Base-by-base conservation (phyloP, 2,888 invertebrate species). In the Agrotis segetum region DNA sequence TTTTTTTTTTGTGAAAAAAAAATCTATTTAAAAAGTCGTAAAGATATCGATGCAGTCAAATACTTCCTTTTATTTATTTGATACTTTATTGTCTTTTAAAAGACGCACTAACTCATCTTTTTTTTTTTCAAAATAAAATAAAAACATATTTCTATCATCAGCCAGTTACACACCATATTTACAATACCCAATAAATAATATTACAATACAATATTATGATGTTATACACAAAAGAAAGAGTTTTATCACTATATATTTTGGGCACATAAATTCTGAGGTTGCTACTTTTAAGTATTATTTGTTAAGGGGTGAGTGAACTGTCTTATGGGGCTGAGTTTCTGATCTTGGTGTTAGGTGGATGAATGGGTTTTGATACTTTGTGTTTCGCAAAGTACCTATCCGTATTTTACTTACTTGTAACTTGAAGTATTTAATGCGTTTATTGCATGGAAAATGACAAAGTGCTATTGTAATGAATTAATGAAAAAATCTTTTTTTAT, bases 141-240 rank as follows among this genome's bases (percentile, higher is more conserved):
- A 46, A 55, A 14, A 40, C 17, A 68, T 29, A 62, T 34, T 29
- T 60, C 16, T 49, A 34, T 70, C 56, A 62, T 47, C 61, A 56
- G 1, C n/a, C 3, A 49, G 62, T 17, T 79, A 79, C 60, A 71
- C 59, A 72, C 74, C 64, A 59, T 67, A 81, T 83, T 73, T 73
- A 83, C 63, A 71, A 82, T 82, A 67, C 66, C 81, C 86, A 88
- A 95, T 96, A 96, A 95, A 95, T 96, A 92, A 90, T 76, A 61
- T 85, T 67, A 89, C 90, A 90, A 94, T 93, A 91, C 93, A 95
- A 95, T 96, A 95, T 96, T 96, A 93, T 96, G 96, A 96, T 91
- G 92, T 91, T 65, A 74, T 70, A 72, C 71, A 92, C 90, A 94
- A 93, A 87, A 79, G 79, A 53, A 56, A 53, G 86, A 90, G 89